These are phyloP conservation scores for Isurus oxyrinchus DNA, from an alignment of 2,113 vertebrate genomes.

Conservation along the genomic window DNA sequence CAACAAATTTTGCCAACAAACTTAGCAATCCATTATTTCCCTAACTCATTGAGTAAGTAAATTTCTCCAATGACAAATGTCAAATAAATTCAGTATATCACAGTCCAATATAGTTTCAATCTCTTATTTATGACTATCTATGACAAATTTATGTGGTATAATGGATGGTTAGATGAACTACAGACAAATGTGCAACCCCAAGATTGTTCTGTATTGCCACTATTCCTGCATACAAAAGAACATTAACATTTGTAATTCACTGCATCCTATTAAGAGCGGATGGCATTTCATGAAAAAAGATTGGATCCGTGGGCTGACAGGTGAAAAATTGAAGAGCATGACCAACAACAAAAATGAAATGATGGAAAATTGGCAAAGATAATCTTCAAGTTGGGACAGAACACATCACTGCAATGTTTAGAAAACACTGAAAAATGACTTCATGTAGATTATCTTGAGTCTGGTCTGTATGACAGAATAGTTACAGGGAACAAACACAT, in stretches of 20 bases:
- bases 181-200: neutral
- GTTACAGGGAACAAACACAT: neutral
- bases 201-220: neutral
- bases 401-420: neutral
- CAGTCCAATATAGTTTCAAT: too few relatives aligned
- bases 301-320: neutral
- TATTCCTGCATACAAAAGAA: neutral
- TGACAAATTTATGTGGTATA: neutral
- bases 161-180: neutral
- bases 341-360: neutral
- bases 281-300: neutral
- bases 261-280: too few relatives aligned
- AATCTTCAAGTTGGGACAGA: neutral
- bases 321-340: neutral
- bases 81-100: too few relatives aligned
- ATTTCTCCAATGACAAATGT: too few relatives aligned
- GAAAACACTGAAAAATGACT: neutral
- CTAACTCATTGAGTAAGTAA: too few relatives aligned
- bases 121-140: too few relatives aligned
- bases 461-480: neutral
- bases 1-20: too few relatives aligned
- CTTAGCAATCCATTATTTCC: too few relatives aligned
- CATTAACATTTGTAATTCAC: conserved; percentile 17
- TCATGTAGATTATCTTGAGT: neutral
- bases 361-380: neutral